A percentile compares a stretch with the other conserved stretches of the same genome.
Evolutionary conservation across 2,888 invertebrate genomes (phyloP).

Genomic region (Sesamia inferens): DNA sequence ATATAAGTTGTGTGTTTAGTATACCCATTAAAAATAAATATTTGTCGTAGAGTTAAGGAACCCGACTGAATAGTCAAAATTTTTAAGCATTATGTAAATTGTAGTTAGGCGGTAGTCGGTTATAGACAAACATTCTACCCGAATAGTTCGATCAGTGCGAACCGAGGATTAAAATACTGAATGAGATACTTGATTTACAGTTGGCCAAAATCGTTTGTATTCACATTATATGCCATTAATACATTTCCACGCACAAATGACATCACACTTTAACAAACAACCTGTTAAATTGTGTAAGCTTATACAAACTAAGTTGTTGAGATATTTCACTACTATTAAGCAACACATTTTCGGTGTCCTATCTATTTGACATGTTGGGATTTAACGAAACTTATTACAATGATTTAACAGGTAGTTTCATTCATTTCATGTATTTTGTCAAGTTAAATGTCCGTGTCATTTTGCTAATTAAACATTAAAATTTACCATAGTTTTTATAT

Average conservation of each 20-base stretch:
- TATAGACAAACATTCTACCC: slow-evolving; percentile 76
- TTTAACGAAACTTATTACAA: slow-evolving; percentile 6
- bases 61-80: slow-evolving; percentile 90
- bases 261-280: slow-evolving; percentile 29
- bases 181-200: slow-evolving; percentile 47
- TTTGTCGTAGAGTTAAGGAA: slow-evolving; percentile 83
- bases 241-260: slow-evolving; percentile 57
- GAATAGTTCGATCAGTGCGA: slow-evolving; percentile 60
- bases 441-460: slow-evolving; percentile 63
- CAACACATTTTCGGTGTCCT: neutral
- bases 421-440: slow-evolving; percentile 43
- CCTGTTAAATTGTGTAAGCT: slow-evolving; percentile 38
- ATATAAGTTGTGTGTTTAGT: slow-evolving; percentile 61
- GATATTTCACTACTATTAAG: neutral
- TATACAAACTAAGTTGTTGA: neutral
- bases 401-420: slow-evolving; percentile 29
- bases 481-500: slow-evolving; percentile 60
- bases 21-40: slow-evolving; percentile 68
- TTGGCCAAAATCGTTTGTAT: slow-evolving; percentile 42
- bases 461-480: slow-evolving; percentile 55
- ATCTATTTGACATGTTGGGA: slow-evolving; percentile 11
- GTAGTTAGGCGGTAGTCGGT: slow-evolving; percentile 77
- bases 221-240: slow-evolving; percentile 40
- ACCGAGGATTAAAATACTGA: slow-evolving; percentile 50
- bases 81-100: slow-evolving; percentile 84